These are phyloP conservation scores for Dendrocincla fuliginosa DNA, from an alignment of 2,797 vertebrate genomes.

Conservation along the genomic window DNA sequence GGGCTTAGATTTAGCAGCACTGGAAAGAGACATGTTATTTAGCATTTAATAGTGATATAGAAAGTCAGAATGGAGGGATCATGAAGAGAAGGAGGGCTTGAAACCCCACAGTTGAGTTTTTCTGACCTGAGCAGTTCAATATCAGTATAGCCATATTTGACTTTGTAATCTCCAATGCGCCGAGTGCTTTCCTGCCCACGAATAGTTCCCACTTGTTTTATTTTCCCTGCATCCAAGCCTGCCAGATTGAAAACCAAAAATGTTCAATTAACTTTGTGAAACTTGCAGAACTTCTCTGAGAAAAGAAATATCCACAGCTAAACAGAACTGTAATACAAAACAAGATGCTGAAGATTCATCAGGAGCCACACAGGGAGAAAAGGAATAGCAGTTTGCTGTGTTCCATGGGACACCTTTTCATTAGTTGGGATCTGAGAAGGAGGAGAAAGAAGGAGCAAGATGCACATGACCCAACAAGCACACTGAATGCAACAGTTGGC, in stretches of 20 bases:
- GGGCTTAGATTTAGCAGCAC: conserved; percentile 88
- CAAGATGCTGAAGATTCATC: not conserved
- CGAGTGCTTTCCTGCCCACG: conserved; percentile 93
- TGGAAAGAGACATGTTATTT: conserved; percentile 55
- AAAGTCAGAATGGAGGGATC: not conserved
- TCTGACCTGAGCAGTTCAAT: conserved; percentile 92
- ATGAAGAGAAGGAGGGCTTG: not conserved
- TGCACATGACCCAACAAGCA: rapidly evolving
- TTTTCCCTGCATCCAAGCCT: conserved; percentile 90
- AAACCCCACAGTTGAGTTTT: not conserved
- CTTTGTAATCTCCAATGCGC: conserved; percentile 92
- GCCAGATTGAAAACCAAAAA: conserved; percentile 2
- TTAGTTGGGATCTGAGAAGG: not conserved
- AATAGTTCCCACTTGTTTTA: conserved; percentile 88
- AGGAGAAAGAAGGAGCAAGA: not conserved
- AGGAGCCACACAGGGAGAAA: not conserved
- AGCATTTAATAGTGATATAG: not conserved
- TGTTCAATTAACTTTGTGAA: not conserved
- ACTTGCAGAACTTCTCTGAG: not conserved
- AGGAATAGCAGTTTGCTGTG: not conserved
- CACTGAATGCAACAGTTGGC: not conserved
- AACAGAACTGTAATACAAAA: not conserved
- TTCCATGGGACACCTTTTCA: not conserved
- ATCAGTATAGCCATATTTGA: conserved; percentile 93
- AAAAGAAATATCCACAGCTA: not conserved